Percentiles rank a stretch among this genome's conserved stretches.
Conservation (phyloP, 2,113 vertebrate species). For the Burhinus oedicnemus region DNA sequence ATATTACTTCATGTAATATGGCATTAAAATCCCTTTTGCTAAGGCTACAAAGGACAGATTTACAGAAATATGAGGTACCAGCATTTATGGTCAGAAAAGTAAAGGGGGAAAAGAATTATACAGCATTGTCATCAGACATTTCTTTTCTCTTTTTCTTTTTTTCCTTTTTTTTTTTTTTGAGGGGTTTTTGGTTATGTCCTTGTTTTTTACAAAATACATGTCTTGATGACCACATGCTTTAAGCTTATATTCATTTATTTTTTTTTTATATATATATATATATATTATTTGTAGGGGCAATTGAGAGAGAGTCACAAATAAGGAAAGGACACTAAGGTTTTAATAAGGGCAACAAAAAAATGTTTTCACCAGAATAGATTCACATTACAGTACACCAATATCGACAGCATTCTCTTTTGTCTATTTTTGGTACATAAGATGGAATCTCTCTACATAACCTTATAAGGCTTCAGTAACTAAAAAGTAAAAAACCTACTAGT, state of each 20-base stretch:
- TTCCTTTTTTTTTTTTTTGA: neutral
- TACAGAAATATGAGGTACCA: slow-evolving; percentile 49
- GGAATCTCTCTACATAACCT: slow-evolving; percentile 80
- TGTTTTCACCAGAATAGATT: slow-evolving; percentile 79
- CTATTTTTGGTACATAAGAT: slow-evolving; percentile 87
- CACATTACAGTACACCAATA: slow-evolving; percentile 85
- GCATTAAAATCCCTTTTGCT: slow-evolving; percentile 9
- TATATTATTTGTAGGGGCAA: slow-evolving; percentile 69
- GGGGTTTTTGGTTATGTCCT: neutral
- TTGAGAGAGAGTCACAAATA: slow-evolving; percentile 82
- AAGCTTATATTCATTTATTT: slow-evolving; percentile 62
- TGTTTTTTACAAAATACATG: slow-evolving; percentile 64
- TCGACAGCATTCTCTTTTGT: slow-evolving; percentile 81
- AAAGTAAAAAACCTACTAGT: slow-evolving; percentile 83
- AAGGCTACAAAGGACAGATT: slow-evolving; percentile 2
- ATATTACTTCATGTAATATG: slow-evolving; percentile 24
- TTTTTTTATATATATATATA: slow-evolving; percentile 3
- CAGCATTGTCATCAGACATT: slow-evolving; percentile 59
- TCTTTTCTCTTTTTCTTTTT: neutral
- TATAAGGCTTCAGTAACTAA: slow-evolving; percentile 83
- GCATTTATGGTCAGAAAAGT: slow-evolving; percentile 8
- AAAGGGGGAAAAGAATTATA: slow-evolving; percentile 45
- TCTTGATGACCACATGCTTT: slow-evolving; percentile 68
- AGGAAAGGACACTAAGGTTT: slow-evolving; percentile 82
- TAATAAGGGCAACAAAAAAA: slow-evolving; percentile 78